Base-by-base conservation (phyloP, 2,888 invertebrate genomes). In the Busseola fusca region DNA sequence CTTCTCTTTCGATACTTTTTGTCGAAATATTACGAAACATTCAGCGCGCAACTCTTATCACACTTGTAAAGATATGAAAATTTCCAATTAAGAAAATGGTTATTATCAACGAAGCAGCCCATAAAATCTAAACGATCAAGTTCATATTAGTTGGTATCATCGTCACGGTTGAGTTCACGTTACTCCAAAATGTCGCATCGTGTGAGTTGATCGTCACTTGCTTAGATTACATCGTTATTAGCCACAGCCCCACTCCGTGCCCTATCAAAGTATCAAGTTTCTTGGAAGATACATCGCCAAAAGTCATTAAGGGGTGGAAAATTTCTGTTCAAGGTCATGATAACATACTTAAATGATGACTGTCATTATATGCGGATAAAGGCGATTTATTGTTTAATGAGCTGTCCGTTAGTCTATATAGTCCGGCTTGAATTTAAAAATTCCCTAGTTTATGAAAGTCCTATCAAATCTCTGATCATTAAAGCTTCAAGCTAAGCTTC, bases 61-160 rank as follows among this genome's bases (percentile, higher is more conserved):
- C 77, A 77, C 64, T 63, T 72, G 72, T 58, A 48, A 37, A 42
- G 40, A 57, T 81, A n/a, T n/a, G n/a, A 40, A 56, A 25, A 59
- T 69, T 76, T 79, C 80, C 84, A 86, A 86, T 87, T 86, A 86
- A 76, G 78, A 64, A 77, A 86, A 87, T 85, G 72, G 80, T 70
- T 69, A 72, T 69, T 68, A 75, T 73, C 59, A 78, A 64, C 70
- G 48, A 69, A 71, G 48, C 25, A 14, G n/a, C 25, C 40, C 6
- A 18, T 73, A 30, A 9, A 54, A 25, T 64, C 40, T 56, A 30
- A 42, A 40, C 57, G 63, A 50, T 69, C 27, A 50, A 69, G n/a
- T 63, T 65, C n/a, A 45, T 27, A 64, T 59, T 12, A n/a, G 40
- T 50, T 54, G 59, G n/a, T 68, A 63, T 56, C 50, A 58, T 56